A percentile compares a stretch with the other conserved stretches of the same genome.
Conservation (phyloP, 92 coral and sea anemone genomes). For the Micromussa lordhowensis region DNA sequence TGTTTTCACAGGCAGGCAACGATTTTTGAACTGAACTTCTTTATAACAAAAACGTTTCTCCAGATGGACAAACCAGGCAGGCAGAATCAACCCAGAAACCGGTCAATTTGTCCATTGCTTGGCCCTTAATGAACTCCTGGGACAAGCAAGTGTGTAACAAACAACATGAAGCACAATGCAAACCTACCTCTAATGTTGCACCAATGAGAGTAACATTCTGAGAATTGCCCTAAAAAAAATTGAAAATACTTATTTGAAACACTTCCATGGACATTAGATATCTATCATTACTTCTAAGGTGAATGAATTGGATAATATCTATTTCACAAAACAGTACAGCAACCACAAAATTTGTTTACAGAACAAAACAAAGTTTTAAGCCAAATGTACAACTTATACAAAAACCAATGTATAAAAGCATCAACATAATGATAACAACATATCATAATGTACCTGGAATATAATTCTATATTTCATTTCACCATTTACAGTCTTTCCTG, state of each 20-base stretch:
- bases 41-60: too few species aligned
- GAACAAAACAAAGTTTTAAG: background rate
- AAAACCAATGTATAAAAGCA: background rate
- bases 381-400: background rate
- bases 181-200: slow-evolving; percentile 88
- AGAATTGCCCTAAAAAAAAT: slow-evolving; percentile 82
- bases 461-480: too few species aligned
- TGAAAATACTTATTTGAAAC: background rate
- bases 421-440: background rate
- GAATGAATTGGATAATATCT: background rate
- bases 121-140: too few species aligned
- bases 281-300: background rate
- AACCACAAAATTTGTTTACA: background rate
- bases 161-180: background rate
- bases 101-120: too few species aligned
- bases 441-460: too few species aligned
- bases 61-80: too few species aligned
- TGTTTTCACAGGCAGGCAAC: too few species aligned
- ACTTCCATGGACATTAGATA: background rate
- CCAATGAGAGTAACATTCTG: slow-evolving; percentile 95
- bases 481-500: too few species aligned
- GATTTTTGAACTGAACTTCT: too few species aligned
- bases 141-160: background rate
- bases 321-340: background rate
- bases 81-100: too few species aligned